phyloP scores from a whole-genome alignment of 2,113 vertebrate genomes.

The Plecturocebus donacophilus region DNA sequence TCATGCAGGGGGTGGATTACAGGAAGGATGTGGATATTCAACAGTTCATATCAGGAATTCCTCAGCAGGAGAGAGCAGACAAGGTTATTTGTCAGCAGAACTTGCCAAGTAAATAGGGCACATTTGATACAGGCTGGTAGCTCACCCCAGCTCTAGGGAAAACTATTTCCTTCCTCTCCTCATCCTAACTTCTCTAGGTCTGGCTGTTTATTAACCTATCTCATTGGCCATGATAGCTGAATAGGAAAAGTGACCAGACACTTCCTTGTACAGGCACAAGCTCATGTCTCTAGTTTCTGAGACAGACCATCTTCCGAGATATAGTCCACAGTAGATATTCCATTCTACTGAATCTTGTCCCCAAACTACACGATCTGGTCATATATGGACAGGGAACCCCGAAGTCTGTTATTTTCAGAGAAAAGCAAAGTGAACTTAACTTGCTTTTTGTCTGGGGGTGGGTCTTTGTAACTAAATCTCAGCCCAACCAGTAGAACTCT shows the following conservation, averaged over 20 bases:
- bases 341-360: neutral
- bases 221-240: neutral
- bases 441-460: neutral
- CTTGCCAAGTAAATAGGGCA: conserved; percentile 43
- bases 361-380: neutral
- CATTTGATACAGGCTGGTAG: neutral
- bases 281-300: neutral
- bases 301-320: neutral
- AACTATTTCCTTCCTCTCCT: neutral
- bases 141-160: neutral
- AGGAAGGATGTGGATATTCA: conserved; percentile 83
- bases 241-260: neutral
- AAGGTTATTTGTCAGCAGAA: conserved; percentile 6
- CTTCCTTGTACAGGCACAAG: neutral
- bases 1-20: conserved; percentile 78
- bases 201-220: neutral
- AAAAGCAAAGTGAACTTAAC: neutral
- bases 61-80: conserved; percentile 69
- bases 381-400: neutral
- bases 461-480: neutral
- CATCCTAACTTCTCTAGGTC: neutral
- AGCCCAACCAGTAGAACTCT: neutral
- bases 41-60: conserved; percentile 80
- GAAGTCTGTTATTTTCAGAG: neutral
- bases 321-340: neutral